Conservation (phyloP, 2,797 vertebrate genomes). For the Miichthys miiuy region DNA sequence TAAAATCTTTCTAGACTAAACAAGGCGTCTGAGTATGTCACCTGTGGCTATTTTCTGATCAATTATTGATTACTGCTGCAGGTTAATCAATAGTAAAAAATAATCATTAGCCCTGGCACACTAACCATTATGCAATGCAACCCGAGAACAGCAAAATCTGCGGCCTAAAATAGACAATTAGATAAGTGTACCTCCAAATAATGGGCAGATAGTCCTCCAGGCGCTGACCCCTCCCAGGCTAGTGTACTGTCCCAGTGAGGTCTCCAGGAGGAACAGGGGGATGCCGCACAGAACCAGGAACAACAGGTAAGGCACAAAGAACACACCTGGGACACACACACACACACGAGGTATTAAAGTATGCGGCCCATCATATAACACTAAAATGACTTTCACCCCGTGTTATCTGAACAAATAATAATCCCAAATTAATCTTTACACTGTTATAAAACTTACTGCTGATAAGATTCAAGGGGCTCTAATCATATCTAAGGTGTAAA, state of each 20-base stretch:
- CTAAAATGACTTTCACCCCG: neutral
- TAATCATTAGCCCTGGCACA: neutral
- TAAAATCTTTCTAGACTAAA: too few species aligned
- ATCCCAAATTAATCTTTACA: neutral
- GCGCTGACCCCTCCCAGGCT: conserved; percentile 92
- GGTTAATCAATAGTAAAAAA: too few species aligned
- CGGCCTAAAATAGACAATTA: neutral
- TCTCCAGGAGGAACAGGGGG: conserved; percentile 94
- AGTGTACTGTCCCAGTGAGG: conserved; percentile 85
- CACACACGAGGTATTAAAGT: neutral
- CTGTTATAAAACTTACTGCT: neutral
- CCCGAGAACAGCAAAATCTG: neutral
- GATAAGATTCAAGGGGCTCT: neutral
- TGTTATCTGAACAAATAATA: neutral
- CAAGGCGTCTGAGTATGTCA: too few species aligned
- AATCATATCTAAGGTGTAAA: neutral
- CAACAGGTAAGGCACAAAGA: conserved; percentile 94
- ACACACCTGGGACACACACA: conserved; percentile 86
- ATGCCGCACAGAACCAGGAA: conserved; percentile 94
- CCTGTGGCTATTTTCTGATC: too few species aligned
- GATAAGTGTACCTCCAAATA: conserved; percentile 89
- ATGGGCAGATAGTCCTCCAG: conserved; percentile 92
- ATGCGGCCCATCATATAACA: neutral
- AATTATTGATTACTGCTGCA: too few species aligned
- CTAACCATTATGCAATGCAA: neutral